Evolutionary conservation across 2,797 vertebrate genomes (phyloP).

Genomic region (Pipistrellus kuhlii): DNA sequence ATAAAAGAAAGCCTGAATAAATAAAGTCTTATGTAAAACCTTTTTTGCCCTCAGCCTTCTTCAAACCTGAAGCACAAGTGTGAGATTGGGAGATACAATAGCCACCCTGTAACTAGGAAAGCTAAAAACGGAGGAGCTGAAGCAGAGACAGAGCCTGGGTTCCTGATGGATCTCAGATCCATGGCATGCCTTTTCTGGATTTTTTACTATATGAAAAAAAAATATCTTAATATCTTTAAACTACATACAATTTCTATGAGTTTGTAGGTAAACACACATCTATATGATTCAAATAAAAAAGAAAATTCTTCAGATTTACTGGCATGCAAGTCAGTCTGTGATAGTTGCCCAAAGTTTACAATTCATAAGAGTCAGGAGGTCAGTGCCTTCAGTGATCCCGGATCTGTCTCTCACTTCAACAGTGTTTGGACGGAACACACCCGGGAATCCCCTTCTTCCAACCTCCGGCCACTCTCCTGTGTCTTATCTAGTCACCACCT

Average conservation of each 20-base stretch:
- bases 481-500: no score
- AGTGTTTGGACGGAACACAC: no score
- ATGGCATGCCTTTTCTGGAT: neutral
- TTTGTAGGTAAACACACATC: constrained; percentile 6
- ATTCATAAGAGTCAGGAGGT: neutral
- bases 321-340: neutral
- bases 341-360: neutral
- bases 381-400: no score
- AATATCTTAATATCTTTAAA: neutral
- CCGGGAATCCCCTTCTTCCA: no score
- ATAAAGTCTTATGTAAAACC: neutral
- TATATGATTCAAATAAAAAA: neutral
- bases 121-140: neutral
- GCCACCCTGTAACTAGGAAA: neutral
- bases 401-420: no score
- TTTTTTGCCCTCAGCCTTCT: neutral
- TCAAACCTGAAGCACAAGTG: neutral
- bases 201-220: neutral
- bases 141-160: neutral
- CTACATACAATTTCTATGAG: neutral
- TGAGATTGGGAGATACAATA: neutral
- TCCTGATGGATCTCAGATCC: neutral
- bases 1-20: neutral
- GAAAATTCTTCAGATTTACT: neutral
- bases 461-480: no score